Base-by-base conservation (phyloP, 2,113 vertebrate genomes). In the Malurus cyaneus region DNA sequence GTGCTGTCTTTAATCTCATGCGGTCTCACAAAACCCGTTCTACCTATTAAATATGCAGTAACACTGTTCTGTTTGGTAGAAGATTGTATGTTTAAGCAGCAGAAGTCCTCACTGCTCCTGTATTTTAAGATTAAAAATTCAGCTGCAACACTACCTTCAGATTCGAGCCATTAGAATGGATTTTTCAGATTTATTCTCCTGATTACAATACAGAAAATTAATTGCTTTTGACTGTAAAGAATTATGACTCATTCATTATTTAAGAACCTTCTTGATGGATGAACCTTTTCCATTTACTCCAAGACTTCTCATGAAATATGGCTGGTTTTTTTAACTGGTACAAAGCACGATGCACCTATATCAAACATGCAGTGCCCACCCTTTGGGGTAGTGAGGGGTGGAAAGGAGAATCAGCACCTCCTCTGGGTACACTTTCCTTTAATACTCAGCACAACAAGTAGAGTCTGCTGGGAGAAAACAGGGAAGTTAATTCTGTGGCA, bases 191-290 rank as follows among this genome's bases (percentile, higher is more conserved):
- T 95, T 97, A 96, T 88, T 88, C 65, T 96, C 69, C 53, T 88
- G 92, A 96, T 96, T 95, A 90, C 67, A 93, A 92, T 88, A 94
- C 76, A 92, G 93, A 93, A 92, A 95, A 97, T 88, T 95, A 97
- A 95, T 96, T 95, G 93, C 93, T 94, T 96, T 93, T 94, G 90
- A 88, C 80, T 84, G 69, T 90, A 84, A 94, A 69, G 88, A 94
- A 94, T 95, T 96, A 95, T 44, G 80, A 90, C 69, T 91, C 59
- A 64, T 93, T 93, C 69, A 94, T 90, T 96, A 93, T 97, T 96
- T 96, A 96, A 92, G 86, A 52, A 69, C 72, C 41, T 88, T 78
- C n/a, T 74, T 93, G 93, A 93, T 93, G 93, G 86, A 94, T 95
- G 90, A 93, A 90, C 25, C 61, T 81, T 90, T 80, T 79, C 47